Base-by-base conservation (phyloP, 2,113 vertebrate species). In the Calidris pugnax region DNA sequence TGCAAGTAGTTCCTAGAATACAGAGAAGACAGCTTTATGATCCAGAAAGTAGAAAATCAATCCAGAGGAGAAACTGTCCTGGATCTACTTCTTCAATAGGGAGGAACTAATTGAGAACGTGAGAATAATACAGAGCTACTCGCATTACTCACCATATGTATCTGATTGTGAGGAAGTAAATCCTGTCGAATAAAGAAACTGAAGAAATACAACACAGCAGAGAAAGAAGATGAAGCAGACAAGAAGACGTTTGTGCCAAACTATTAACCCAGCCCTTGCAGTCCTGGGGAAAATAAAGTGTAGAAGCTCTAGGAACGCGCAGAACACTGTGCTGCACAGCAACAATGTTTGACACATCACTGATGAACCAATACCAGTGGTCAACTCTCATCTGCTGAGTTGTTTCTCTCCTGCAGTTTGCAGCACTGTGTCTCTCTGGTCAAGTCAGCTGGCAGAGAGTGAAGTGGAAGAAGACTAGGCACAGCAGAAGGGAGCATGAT, bases 21-120 rank as follows among this genome's bases (percentile, higher is more conserved):
- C 87, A 76, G 86, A 85, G 69, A 87, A 95, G 95, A 96, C 90
- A 97, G 95, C 80, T 97, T 97, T 95, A 96, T 95, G 92, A 96
- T 87, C 83, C 95, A 95, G 94, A 97, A 97, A 96, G 92, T 20
- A 92, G 92, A 94, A 97, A 96, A 96, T 87, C 86, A 33, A 94
- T 93, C 88, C 62, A 93, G 64, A 95, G 88, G 72, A 93, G 92
- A 97, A 96, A 89, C 79, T 86, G 90, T 89, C 83, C 86, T 90
- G 90, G 43, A 78, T 82, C 90, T 92, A 47, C 79, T 92, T 95
- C 88, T 93, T 94, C 92, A 96, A 53, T 12, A 84, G 78, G 79
- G 82, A 88, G 92, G 93, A 97, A 96, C 91, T 95, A 96, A 96
- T 90, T 95, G 90, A 73, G 87, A 82, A 94, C 5, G 53, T 96